A percentile compares a stretch with the other conserved stretches of the same genome.
phyloP scores from a whole-genome alignment of 1,140 invertebrate genomes.

The Philotrypesis tridentata region DNA sequence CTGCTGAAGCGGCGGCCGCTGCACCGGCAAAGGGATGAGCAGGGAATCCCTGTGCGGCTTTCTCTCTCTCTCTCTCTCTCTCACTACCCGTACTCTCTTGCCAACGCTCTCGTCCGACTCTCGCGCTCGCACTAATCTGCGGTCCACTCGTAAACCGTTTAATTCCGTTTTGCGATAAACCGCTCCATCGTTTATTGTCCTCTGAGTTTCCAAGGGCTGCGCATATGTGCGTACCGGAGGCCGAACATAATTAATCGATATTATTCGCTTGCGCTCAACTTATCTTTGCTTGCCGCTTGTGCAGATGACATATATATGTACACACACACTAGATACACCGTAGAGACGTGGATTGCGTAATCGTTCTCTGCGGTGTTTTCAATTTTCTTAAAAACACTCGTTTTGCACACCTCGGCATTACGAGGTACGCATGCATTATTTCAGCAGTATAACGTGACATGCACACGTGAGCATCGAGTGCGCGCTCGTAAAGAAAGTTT shows the following conservation, averaged over 20 bases:
- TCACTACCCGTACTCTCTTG: too few species aligned
- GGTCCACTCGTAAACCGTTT: slow-evolving; percentile 74
- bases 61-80: too few species aligned
- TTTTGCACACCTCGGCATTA: background rate
- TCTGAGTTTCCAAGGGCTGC: background rate
- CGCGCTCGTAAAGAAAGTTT: slow-evolving; percentile 31
- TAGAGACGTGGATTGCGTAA: too few species aligned
- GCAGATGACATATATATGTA: too few species aligned
- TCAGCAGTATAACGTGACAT: background rate
- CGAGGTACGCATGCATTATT: background rate
- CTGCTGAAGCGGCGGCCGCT: background rate
- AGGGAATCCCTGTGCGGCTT: too few species aligned
- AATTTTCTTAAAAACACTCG: background rate
- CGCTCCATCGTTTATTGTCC: slow-evolving; percentile 65
- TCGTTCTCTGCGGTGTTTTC: too few species aligned
- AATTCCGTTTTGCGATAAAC: slow-evolving; percentile 74
- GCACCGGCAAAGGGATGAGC: background rate
- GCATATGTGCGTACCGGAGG: slow-evolving; percentile 52
- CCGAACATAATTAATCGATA: slow-evolving; percentile 71
- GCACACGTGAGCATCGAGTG: slow-evolving; percentile 27
- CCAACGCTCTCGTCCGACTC: slow-evolving; percentile 67
- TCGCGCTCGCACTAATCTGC: slow-evolving; percentile 69
- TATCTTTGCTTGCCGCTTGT: too few species aligned
- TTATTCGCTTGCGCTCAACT: slow-evolving; percentile 66
- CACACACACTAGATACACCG: too few species aligned